phyloP scores from a whole-genome alignment of 2,797 vertebrate species.

The Anabacerthia variegaticeps region DNA sequence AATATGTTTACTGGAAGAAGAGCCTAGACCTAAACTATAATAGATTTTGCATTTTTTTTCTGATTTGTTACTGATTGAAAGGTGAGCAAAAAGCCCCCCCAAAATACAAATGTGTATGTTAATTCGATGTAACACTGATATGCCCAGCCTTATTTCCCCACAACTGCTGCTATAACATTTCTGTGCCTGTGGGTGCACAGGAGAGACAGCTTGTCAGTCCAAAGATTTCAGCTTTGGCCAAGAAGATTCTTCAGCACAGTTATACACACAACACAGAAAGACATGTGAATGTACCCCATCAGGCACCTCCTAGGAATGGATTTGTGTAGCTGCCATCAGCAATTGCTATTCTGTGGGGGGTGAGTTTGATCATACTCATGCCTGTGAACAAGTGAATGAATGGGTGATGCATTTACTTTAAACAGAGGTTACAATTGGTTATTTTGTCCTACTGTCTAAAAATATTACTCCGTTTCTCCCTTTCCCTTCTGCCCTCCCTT shows the following conservation, averaged over 20 bases:
- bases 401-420: background rate
- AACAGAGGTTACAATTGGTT: background rate
- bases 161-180: background rate
- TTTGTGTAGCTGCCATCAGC: conserved; percentile 9
- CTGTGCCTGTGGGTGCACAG: background rate
- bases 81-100: background rate
- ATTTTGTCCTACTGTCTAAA: background rate
- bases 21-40: background rate
- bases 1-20: background rate
- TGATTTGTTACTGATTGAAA: background rate
- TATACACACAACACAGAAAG: background rate
- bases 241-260: background rate
- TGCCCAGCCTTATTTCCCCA: background rate
- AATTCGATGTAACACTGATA: background rate
- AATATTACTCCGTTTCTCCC: background rate
- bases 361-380: background rate
- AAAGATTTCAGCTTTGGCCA: background rate
- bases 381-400: background rate
- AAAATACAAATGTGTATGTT: background rate
- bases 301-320: background rate
- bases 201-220: background rate
- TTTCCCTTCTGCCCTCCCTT: background rate
- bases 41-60: background rate
- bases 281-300: background rate
- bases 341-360: background rate